Base-by-base conservation (phyloP, 2,888 invertebrate species). In the Perizoma affinitatum region DNA sequence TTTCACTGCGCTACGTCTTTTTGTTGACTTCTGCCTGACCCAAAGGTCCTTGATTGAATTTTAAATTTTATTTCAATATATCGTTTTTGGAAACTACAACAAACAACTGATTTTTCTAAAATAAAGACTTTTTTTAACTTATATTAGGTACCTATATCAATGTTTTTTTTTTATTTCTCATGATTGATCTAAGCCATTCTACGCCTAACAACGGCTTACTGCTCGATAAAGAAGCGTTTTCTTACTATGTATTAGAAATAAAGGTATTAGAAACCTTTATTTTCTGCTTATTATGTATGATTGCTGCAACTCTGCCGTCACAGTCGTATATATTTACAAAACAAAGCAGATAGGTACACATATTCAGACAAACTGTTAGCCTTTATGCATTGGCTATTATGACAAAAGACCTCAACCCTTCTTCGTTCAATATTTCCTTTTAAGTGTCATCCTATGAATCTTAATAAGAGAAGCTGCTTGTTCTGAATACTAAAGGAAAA, bases 361-460 rank as follows among this genome's bases (percentile, higher is more conserved):
- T 51, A 65, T 65, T 63, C 68, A 60, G 48, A 58, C 50, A 47
- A 55, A 59, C 64, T 52, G 58, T 51, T 62, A 65, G 55, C 68
- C 54, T 57, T 69, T 67, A 66, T 59, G 53, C 53, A 36, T 67
- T 67, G 68, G 68, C 74, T 71, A 75, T 66, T 70, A 70, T 68
- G 22, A 68, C 72, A 67, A 72, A 75, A 76, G 62, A 63, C 63
- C 44, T 45, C 53, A 57, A 55, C 75, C 78, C 78, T 70, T 73
- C 75, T 73, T 73, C 75, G 72, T 71, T 79, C 86, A 83, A 88
- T 90, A 89, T 90, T 88, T 90, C 90, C 90, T 90, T 90, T 87
- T 87, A 88, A 81, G 86, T 82, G 82, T 81, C 81, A 82, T 84
- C 84, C 84, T 84, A 87, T 88, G 92, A 90, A 92, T 92, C 81